phyloP scores from a whole-genome alignment of 2,888 invertebrate genomes.

The Ennomos erosarius region DNA sequence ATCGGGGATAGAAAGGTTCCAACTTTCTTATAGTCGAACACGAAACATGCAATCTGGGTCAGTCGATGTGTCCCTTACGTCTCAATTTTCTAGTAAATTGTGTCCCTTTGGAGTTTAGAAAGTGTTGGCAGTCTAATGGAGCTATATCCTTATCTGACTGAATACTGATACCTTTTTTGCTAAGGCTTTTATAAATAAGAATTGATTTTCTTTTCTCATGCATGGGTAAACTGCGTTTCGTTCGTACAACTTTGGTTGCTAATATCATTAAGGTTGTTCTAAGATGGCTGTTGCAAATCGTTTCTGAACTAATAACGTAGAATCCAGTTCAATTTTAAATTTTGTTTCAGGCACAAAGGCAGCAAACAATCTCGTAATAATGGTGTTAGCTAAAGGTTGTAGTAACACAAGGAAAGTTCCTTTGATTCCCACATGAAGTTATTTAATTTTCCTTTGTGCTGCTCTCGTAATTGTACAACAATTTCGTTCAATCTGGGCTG shows the following conservation, averaged over 20 bases:
- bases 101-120: slow-evolving; percentile 61
- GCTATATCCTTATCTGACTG: slow-evolving; percentile 23
- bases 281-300: too few species aligned
- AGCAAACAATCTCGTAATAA: slow-evolving; percentile 7
- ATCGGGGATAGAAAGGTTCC: slow-evolving; percentile 43
- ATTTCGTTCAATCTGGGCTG: slow-evolving; percentile 31
- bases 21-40: slow-evolving; percentile 25
- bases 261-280: too few species aligned
- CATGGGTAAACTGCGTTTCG: too few species aligned
- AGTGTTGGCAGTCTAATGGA: slow-evolving; percentile 17
- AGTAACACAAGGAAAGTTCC: slow-evolving; percentile 31
- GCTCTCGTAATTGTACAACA: slow-evolving; percentile 27
- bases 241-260: too few species aligned
- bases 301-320: too few species aligned
- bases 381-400: slow-evolving; percentile 14
- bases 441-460: slow-evolving; percentile 33
- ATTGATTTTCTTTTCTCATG: not conserved
- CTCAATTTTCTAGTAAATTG: slow-evolving; percentile 64
- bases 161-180: too few species aligned
- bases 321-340: slow-evolving; percentile 4
- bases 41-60: slow-evolving; percentile 54
- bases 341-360: slow-evolving; percentile 8
- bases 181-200: not conserved
- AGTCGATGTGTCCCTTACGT: slow-evolving; percentile 49
- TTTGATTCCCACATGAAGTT: slow-evolving; percentile 19